Percentiles rank a stretch among this genome's conserved stretches.
Conservation (phyloP, 2,888 invertebrate genomes). For the Urechis unicinctus region DNA sequence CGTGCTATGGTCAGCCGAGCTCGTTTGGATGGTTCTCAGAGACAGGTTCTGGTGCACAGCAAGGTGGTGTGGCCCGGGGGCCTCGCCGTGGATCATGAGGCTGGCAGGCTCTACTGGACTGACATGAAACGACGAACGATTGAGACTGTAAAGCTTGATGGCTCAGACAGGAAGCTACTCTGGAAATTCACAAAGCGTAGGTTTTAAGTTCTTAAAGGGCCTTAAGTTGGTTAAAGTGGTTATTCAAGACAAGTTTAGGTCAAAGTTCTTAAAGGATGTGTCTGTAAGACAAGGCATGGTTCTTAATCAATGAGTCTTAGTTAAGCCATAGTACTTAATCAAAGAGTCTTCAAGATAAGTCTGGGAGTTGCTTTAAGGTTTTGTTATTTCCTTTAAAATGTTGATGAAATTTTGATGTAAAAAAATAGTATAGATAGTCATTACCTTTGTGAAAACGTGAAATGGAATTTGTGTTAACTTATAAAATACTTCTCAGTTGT, state of each 20-base stretch:
- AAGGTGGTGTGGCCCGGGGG: slow-evolving; percentile 75
- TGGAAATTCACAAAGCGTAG: slow-evolving; percentile 10
- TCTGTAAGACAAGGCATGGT: neutral
- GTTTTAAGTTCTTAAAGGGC: neutral
- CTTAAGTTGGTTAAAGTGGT: neutral
- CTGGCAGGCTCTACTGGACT: slow-evolving; percentile 76
- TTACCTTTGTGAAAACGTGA: too few species aligned
- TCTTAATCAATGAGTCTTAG: too few species aligned
- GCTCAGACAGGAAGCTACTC: slow-evolving; percentile 6
- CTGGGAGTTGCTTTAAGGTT: too few species aligned
- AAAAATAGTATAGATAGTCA: too few species aligned
- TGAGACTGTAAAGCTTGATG: slow-evolving; percentile 15
- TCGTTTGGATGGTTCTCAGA: slow-evolving; percentile 69
- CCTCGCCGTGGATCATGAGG: slow-evolving; percentile 69
- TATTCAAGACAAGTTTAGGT: neutral
- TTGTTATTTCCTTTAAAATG: too few species aligned
- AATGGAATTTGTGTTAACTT: too few species aligned
- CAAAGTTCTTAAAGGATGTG: neutral
- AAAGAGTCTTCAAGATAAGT: too few species aligned
- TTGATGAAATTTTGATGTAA: too few species aligned
- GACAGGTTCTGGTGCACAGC: slow-evolving; percentile 61
- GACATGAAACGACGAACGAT: slow-evolving; percentile 59
- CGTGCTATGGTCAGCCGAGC: slow-evolving; percentile 75
- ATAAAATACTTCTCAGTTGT: too few species aligned
- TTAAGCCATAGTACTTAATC: too few species aligned